Base-by-base conservation (phyloP, 2,888 invertebrate genomes). In the Pseudanteris insignis region DNA sequence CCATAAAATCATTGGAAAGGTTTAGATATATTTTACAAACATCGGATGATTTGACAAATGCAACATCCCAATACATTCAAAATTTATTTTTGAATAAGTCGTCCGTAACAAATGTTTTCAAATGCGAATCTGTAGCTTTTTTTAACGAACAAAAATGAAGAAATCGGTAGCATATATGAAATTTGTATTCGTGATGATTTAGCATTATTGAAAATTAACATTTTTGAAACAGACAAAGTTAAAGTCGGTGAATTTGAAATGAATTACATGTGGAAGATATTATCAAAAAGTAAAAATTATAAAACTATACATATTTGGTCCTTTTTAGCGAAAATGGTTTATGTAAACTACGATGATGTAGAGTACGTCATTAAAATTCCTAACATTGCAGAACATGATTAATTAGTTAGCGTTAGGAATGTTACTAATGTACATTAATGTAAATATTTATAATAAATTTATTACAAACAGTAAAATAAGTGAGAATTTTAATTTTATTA, bases 11-110 rank as follows among this genome's bases (percentile, higher is more conserved):
- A 8, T 30, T 53, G 9, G 36, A 53, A 30, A 33, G 6, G 6
- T 18, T 18, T 3, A 18, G 6, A 6, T 18, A 18, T 18, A 6
- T 18, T 6, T 18, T 18, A 3, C 18, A 18, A 4, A 18, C 18
- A 3, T 4, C 6, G 18, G 6, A 6, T 18, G 21, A 28, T 10
- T 13, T 21, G 1, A 12, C 30, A 7, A 13, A 30, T 37, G 11
- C 6, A 2, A 6, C 6, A 3, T 11, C 12, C n/a, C 0, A 25
- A 21, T 48, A 30, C 14, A 21, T 48, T 37, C 14, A 1, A 1
- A 10, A 38, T 4, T 32, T 48, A 13, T 48, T 48, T 24, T 25
- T 3, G 2, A 48, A 38, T 24, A 46, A 46, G n/a, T 36, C 34
- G 4, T 24, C 10, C 1, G 7, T 33, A 10, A 12, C 9, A 24